Conservation (phyloP, 2,113 vertebrate species). For the Trogon melanurus region DNA sequence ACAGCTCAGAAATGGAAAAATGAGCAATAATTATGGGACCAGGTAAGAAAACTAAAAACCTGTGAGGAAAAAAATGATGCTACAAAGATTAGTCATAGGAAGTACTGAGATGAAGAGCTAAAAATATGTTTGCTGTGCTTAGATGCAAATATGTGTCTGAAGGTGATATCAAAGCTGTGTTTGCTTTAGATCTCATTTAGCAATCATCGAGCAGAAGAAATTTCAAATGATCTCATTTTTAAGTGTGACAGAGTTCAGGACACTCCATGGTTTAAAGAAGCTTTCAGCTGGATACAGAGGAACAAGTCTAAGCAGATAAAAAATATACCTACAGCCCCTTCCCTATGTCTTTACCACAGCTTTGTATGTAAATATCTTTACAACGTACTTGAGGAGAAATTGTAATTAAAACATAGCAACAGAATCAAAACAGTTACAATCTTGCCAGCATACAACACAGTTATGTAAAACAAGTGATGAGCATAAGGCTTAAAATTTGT, state of each 20-base stretch:
- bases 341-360: not conserved
- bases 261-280: not conserved
- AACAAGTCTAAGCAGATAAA: not conserved
- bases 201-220: not conserved
- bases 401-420: not conserved
- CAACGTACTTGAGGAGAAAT: not conserved
- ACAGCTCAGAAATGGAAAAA: not conserved
- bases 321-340: not conserved
- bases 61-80: not conserved
- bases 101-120: not conserved
- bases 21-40: not conserved
- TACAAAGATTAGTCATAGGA: slow-evolving; percentile 9
- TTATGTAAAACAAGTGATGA: not conserved
- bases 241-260: not conserved
- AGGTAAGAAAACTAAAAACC: not conserved
- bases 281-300: not conserved
- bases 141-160: not conserved
- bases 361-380: not conserved
- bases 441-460: not conserved
- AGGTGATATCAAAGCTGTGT: slow-evolving; percentile 9
- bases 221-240: slow-evolving; percentile 1
- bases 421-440: not conserved
- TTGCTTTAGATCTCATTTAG: not conserved
- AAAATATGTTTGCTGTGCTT: not conserved
- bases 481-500: not conserved